A percentile compares a stretch with the other conserved stretches of the same genome.
These are phyloP conservation scores for Uria lomvia DNA, from an alignment of 2,113 vertebrate genomes.

Conservation along the genomic window DNA sequence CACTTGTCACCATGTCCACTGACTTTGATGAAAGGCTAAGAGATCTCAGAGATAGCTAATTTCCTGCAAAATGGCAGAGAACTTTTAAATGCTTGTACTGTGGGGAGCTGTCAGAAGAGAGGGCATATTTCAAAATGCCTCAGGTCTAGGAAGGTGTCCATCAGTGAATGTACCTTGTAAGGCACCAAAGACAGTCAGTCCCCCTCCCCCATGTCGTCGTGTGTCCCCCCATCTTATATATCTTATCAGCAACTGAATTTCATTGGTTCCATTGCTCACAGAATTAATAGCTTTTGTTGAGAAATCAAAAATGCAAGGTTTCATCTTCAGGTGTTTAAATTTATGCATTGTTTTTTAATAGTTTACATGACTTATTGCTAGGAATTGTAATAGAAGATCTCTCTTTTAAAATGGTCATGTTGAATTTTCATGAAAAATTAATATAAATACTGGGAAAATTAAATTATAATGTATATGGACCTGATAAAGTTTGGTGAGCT, in stretches of 20 bases:
- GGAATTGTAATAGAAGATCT: neutral
- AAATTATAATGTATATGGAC: neutral
- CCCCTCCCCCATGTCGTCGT: too few relatives aligned
- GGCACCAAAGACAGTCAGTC: neutral
- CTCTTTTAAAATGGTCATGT: neutral
- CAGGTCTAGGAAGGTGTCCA: neutral
- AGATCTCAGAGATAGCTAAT: neutral
- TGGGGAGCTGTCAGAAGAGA: neutral
- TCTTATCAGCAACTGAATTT: neutral
- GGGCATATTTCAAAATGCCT: neutral
- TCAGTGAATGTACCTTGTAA: neutral
- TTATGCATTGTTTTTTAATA: neutral
- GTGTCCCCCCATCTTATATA: neutral
- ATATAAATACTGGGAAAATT: neutral
- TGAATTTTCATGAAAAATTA: conserved; percentile 12
- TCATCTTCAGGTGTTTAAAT: neutral
- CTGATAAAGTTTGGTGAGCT: neutral
- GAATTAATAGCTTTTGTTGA: neutral
- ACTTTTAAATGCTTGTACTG: neutral
- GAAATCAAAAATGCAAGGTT: neutral
- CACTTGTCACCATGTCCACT: neutral
- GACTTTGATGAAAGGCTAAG: neutral
- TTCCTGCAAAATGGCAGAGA: neutral
- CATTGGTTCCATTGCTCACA: neutral
- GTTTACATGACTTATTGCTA: neutral